Conservation (phyloP, 2,113 vertebrate species). For the Petromus typicus region DNA sequence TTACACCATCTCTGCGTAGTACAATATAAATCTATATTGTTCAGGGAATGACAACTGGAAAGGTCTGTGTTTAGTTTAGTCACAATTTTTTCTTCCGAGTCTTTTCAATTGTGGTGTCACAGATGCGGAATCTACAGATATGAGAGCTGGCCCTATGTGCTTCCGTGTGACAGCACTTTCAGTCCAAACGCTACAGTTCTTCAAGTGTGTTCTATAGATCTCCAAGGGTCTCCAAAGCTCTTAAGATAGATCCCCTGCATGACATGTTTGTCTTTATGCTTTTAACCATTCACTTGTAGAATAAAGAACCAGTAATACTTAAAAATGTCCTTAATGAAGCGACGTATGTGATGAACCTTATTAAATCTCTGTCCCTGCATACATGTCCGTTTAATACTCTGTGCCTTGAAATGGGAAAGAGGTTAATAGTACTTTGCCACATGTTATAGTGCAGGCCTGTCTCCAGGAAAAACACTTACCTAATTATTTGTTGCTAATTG, state of each 20-base stretch:
- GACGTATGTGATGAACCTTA: background rate
- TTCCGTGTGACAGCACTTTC: background rate
- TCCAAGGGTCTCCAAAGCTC: background rate
- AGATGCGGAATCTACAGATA: background rate
- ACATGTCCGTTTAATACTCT: background rate
- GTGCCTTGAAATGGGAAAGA: background rate
- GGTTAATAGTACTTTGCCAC: rapidly evolving
- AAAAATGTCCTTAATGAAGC: background rate
- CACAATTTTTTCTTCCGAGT: background rate
- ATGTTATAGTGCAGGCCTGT: rapidly evolving
- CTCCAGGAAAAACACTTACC: background rate
- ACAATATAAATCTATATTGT: background rate
- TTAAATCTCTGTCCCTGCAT: background rate
- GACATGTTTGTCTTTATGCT: background rate
- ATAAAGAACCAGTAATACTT: background rate
- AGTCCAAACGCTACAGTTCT: no score
- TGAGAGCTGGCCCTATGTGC: background rate
- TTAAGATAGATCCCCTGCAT: background rate
- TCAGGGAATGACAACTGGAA: background rate
- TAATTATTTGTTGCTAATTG: background rate
- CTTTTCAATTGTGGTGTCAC: background rate
- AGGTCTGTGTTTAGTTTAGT: background rate
- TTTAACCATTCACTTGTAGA: background rate
- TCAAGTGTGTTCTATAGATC: background rate
- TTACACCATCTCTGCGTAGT: background rate